phyloP scores from a whole-genome alignment of 2,888 invertebrate genomes.

The Ptilodon capucinus region DNA sequence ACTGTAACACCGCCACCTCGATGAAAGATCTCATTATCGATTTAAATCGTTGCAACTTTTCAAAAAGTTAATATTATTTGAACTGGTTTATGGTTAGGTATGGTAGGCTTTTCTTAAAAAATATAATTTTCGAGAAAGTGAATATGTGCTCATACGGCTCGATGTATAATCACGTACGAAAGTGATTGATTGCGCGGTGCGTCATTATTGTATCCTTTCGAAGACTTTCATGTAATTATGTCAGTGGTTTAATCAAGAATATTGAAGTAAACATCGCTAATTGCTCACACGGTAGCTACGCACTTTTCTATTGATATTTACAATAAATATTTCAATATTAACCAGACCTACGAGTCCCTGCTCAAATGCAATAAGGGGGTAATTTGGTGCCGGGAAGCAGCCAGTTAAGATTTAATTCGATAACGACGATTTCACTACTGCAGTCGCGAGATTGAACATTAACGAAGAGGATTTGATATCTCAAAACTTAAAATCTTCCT shows the following conservation, averaged over 20 bases:
- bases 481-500: not conserved
- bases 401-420: conserved; percentile 52
- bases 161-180: not conserved
- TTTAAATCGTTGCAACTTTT: not conserved
- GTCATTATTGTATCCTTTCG: not conserved
- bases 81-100: not conserved
- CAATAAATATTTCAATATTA: too few species aligned
- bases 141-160: not conserved
- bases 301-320: too few species aligned
- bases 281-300: too few species aligned
- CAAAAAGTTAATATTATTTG: not conserved
- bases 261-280: too few species aligned
- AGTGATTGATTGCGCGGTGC: not conserved
- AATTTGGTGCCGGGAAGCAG: conserved; percentile 38
- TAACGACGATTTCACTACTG: conserved; percentile 25
- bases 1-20: not conserved
- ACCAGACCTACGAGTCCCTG: too few species aligned
- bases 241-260: not conserved
- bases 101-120: not conserved
- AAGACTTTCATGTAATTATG: too few species aligned
- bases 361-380: conserved; percentile 6
- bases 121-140: not conserved
- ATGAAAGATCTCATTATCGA: not conserved
- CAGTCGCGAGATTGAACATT: conserved; percentile 7
- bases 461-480: not conserved